phyloP scores from a whole-genome alignment of 2,888 invertebrate genomes.

The Oscheius myriophilus region DNA sequence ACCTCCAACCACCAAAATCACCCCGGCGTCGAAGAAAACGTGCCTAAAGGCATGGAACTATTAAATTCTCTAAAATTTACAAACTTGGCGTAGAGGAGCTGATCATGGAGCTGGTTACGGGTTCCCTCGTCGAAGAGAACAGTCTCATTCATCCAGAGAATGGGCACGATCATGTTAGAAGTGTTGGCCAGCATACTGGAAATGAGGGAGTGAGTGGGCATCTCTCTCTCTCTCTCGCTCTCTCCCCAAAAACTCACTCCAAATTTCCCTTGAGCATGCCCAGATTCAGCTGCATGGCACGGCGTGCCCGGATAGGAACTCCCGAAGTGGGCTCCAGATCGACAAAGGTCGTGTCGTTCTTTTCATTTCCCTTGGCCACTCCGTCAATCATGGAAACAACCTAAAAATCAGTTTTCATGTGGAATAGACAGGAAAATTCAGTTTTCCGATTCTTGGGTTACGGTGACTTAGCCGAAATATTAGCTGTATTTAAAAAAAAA shows the following conservation, averaged over 20 bases:
- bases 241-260: conserved; percentile 35
- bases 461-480: no score
- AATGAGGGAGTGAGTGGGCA: neutral
- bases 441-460: no score
- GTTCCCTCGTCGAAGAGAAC: conserved; percentile 62
- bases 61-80: neutral
- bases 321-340: conserved; percentile 66
- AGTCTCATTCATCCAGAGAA: conserved; percentile 69
- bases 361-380: conserved; percentile 42
- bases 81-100: conserved; percentile 12
- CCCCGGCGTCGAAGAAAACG: conserved; percentile 11
- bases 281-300: conserved; percentile 65
- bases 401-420: conserved; percentile 4
- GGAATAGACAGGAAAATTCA: neutral
- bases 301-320: conserved; percentile 58
- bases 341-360: conserved; percentile 59
- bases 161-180: conserved; percentile 56
- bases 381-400: conserved; percentile 58
- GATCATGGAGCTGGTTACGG: conserved; percentile 45
- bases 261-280: conserved; percentile 64
- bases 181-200: conserved; percentile 47
- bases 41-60: conserved; percentile 4
- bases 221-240: neutral
- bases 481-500: no score
- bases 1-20: conserved; percentile 16